Evolutionary conservation across 1,140 invertebrate genomes (phyloP).

Genomic region (Papilio xuthus): DNA sequence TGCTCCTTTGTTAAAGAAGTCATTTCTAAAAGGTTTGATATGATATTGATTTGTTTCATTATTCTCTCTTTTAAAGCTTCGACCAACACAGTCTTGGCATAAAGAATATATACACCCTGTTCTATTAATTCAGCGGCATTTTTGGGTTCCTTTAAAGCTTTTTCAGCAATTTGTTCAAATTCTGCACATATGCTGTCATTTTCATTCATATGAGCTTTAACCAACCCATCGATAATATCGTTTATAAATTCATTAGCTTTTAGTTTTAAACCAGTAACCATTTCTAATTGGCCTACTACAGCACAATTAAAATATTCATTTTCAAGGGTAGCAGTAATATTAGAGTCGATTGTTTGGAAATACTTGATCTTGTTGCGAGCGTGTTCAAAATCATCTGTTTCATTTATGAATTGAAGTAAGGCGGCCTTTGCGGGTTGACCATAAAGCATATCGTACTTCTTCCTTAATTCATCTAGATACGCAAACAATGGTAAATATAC

Average conservation of each 20-base stretch:
- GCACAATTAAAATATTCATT: constrained; percentile 84
- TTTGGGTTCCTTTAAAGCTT: constrained; percentile 84
- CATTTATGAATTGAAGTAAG: constrained; percentile 63
- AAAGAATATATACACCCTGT: constrained; percentile 85
- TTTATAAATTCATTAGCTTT: constrained; percentile 73
- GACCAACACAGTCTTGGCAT: constrained; percentile 84
- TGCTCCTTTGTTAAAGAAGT: constrained; percentile 85
- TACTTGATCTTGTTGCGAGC: constrained; percentile 83
- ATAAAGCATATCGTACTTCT: constrained; percentile 70
- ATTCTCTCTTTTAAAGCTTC: constrained; percentile 84
- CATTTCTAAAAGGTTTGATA: constrained; percentile 86
- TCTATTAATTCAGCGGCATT: constrained; percentile 88
- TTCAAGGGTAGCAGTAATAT: constrained; percentile 82
- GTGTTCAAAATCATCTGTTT: constrained; percentile 79
- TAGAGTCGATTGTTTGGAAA: constrained; percentile 83
- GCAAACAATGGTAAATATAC: constrained; percentile 67
- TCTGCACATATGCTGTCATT: constrained; percentile 84
- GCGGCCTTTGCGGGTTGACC: constrained; percentile 60
- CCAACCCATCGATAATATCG: constrained; percentile 71
- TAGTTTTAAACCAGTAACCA: constrained; percentile 71
- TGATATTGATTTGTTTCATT: constrained; percentile 83
- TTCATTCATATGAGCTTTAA: constrained; percentile 69
- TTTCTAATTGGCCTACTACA: constrained; percentile 69
- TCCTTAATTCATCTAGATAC: constrained; percentile 68
- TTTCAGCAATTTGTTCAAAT: constrained; percentile 84